These are phyloP conservation scores for Heliothis virescens DNA, from an alignment of 1,140 invertebrate species.

Conservation along the genomic window DNA sequence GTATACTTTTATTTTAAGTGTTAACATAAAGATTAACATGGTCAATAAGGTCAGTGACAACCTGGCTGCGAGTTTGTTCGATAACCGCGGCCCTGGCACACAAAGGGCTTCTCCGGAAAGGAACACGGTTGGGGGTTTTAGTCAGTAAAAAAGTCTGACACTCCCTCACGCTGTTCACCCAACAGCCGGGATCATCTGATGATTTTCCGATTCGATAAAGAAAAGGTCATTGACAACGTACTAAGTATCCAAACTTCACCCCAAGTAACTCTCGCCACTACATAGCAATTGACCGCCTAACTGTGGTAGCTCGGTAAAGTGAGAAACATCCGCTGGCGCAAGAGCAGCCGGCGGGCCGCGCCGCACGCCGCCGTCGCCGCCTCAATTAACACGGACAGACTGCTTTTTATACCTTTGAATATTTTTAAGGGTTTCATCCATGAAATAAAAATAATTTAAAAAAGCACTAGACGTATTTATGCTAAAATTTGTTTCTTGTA, in stretches of 20 bases:
- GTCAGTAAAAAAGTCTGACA: neutral
- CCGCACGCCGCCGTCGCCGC: slow-evolving; percentile 6
- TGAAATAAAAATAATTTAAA: neutral
- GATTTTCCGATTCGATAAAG: no score
- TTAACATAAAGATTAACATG: no score
- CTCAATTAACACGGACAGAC: neutral
- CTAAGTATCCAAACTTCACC: slow-evolving; percentile 12
- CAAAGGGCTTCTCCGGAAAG: no score
- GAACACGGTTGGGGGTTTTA: neutral
- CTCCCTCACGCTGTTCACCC: no score
- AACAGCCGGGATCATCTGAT: no score
- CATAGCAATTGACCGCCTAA: slow-evolving; percentile 12
- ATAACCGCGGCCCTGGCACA: no score
- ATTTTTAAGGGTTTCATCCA: neutral
- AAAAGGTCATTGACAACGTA: slow-evolving; percentile 7
- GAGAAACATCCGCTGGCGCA: slow-evolving; percentile 39
- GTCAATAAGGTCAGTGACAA: no score
- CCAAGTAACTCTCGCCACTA: neutral
- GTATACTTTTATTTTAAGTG: no score
- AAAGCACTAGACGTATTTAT: no score
- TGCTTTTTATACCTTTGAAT: neutral
- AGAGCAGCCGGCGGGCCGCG: slow-evolving; percentile 11
- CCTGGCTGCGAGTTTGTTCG: no score
- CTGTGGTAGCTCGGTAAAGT: slow-evolving; percentile 7
- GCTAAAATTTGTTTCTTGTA: no score